Base-by-base conservation (phyloP, 2,113 vertebrate genomes). In the Seriola aureovittata region DNA sequence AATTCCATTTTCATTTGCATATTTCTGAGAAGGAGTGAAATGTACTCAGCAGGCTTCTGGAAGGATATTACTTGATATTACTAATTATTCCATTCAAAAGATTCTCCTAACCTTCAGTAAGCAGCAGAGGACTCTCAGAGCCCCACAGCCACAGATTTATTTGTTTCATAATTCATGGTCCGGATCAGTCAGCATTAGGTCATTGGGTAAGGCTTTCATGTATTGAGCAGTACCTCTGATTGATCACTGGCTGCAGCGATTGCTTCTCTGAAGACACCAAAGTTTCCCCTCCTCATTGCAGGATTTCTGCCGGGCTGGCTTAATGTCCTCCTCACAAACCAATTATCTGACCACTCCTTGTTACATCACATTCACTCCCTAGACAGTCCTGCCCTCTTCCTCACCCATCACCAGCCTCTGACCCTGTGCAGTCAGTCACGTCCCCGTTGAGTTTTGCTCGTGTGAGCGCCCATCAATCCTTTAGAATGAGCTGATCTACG, bases 91-190 rank as follows among this genome's bases (percentile, higher is more conserved):
- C 44, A 6, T 70, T 70, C 69, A 71, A 84, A 88, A 68, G 29
- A 38, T 34, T 69, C 9, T 60, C 66, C 57, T 60, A 13, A 17
- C 50, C 34, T 9, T 58, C 44, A 50, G 55, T 71, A 63, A 70
- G 75, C 58, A 42, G 70, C 68, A 55, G 70, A 66, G 54, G 57
- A 16, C 73, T 81, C 73, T 58, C 48, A 68, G 76, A 77, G 78
- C 62, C 48, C 75, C 54, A 42, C 55, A 69, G 84, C 69, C 54
- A 68, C 64, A 88, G 79, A 90, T 93, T 88, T 72, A 85, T 93
- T 88, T 70, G 75, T 90, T 93, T 91, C 78, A 91, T 93, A 89
- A 94, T 92, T 92, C 84, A 89, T 78, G 81, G 57, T 72, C 68
- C 82, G 78, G 88, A 90, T 91, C 72, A 60, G 69, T 71, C 52